Evolutionary conservation across 1,140 invertebrate genomes (phyloP).

Genomic region (Caenorhabditis tropicalis): DNA sequence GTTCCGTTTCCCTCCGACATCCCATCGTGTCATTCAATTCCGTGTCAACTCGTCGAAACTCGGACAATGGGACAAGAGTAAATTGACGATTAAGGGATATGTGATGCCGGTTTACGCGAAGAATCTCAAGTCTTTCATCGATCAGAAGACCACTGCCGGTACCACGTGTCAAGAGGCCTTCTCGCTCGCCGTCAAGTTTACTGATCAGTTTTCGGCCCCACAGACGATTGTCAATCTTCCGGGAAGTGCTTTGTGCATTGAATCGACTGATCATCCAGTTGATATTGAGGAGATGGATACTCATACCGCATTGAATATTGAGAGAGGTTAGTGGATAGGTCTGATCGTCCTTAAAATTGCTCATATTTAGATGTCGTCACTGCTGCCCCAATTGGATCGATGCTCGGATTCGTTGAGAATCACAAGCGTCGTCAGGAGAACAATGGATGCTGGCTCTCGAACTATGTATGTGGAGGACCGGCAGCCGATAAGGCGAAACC

Average conservation of each 20-base stretch:
- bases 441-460: background rate
- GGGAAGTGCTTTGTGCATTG: constrained; percentile 17
- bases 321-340: background rate
- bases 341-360: too few species aligned
- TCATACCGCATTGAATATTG: background rate
- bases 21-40: constrained; percentile 9
- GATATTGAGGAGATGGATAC: background rate
- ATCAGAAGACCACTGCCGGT: background rate
- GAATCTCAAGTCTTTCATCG: background rate
- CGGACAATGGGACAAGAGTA: background rate
- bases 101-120: constrained; percentile 5
- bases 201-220: constrained; percentile 17
- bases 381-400: background rate
- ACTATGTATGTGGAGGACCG: background rate
- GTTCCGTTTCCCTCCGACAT: background rate
- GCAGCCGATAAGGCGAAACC: background rate
- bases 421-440: background rate
- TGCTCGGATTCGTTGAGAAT: constrained; percentile 15
- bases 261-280: background rate
- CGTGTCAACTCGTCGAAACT: constrained; percentile 2
- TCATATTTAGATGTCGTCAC: background rate
- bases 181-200: background rate
- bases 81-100: constrained; percentile 8
- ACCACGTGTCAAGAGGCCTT: background rate
- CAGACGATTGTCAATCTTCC: background rate